These are phyloP conservation scores for Gyps fulvus DNA, from an alignment of 2,113 vertebrate genomes.

Conservation along the genomic window DNA sequence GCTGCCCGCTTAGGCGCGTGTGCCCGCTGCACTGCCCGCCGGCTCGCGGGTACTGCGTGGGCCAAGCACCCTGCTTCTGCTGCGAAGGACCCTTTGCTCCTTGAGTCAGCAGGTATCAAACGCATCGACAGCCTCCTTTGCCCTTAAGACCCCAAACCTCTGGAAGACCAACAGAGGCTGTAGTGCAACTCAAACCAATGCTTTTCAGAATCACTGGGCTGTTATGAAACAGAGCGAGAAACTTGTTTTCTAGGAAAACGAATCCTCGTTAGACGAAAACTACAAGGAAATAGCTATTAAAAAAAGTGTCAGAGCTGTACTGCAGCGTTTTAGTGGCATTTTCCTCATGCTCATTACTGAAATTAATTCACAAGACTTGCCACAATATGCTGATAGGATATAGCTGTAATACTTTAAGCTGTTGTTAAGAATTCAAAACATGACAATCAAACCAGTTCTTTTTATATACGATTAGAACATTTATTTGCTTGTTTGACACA, in stretches of 20 bases:
- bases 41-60: accelerated
- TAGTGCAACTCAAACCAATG: background rate
- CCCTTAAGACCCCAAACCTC: background rate
- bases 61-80: background rate
- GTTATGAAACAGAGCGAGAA: background rate
- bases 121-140: accelerated
- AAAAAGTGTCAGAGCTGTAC: background rate
- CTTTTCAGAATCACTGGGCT: background rate
- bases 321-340: slow-evolving; percentile 3
- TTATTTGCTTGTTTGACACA: slow-evolving; percentile 13
- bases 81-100: background rate
- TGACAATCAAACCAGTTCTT: slow-evolving; percentile 37
- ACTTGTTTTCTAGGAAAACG: background rate
- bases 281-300: background rate
- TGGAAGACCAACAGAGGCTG: background rate
- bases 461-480: slow-evolving; percentile 15
- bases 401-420: slow-evolving; percentile 19
- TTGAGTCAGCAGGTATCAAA: background rate
- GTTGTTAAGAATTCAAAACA: slow-evolving; percentile 50
- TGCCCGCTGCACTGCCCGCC: accelerated
- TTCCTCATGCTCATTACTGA: background rate
- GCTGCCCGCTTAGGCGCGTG: accelerated
- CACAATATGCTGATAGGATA: slow-evolving; percentile 31
- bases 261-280: background rate
- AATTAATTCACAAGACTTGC: slow-evolving; percentile 48